Evolutionary conservation across 2,797 vertebrate genomes (phyloP).

Genomic region (Poeciliopsis paucimaculata): DNA sequence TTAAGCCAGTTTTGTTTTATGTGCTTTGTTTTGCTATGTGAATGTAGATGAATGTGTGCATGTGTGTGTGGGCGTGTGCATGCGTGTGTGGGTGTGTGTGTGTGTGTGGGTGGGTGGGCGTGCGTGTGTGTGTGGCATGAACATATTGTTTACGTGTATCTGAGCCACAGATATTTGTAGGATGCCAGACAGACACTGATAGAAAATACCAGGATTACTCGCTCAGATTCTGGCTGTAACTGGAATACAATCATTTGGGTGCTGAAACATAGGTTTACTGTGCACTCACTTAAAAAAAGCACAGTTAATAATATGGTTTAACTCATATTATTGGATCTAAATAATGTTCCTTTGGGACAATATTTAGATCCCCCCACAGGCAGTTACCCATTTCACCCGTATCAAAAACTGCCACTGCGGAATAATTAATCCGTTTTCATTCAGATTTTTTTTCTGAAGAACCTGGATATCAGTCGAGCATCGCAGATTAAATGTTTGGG

Average conservation of each 20-base stretch:
- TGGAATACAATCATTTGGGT: not conserved
- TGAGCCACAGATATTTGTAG: not conserved
- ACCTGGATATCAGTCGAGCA: too few relatives aligned
- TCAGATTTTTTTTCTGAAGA: too few relatives aligned
- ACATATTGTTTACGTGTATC: not conserved
- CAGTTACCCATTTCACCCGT: too few relatives aligned
- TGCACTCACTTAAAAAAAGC: not conserved
- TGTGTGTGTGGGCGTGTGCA: not conserved
- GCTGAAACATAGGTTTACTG: not conserved
- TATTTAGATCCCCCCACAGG: not conserved
- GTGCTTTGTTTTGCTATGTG: not conserved
- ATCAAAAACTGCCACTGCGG: too few relatives aligned
- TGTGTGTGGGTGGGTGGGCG: not conserved
- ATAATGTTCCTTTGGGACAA: not conserved
- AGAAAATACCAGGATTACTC: not conserved
- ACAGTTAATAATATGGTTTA: not conserved
- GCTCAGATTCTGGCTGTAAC: not conserved
- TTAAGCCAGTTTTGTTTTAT: not conserved
- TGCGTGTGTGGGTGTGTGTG: not conserved
- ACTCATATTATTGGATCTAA: not conserved
- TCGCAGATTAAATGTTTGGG: too few relatives aligned
- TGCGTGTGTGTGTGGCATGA: not conserved
- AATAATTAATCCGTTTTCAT: too few relatives aligned
- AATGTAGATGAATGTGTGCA: not conserved
- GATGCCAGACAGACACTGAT: not conserved